A percentile compares a stretch with the other conserved stretches of the same genome.
These are phyloP conservation scores for Centropyge bicolor DNA, from an alignment of 2,797 vertebrate genomes.

Conservation along the genomic window DNA sequence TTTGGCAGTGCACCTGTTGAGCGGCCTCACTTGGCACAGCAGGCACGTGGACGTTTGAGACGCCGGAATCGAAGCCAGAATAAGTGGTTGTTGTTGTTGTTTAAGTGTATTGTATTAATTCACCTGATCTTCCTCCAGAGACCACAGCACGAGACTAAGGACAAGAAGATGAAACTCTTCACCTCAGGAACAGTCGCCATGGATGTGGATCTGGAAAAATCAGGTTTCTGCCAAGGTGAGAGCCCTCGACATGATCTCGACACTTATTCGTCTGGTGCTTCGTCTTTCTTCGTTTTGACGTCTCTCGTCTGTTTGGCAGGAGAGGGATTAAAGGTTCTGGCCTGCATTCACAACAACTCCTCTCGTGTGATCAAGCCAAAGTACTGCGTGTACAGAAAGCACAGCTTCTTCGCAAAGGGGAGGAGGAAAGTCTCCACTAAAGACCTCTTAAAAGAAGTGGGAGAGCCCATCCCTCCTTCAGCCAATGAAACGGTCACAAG, in stretches of 20 bases:
- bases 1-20: background rate
- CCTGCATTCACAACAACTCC: conserved; percentile 91
- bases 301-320: conserved; percentile 76
- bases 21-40: background rate
- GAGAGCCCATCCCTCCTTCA: conserved; percentile 88
- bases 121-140: conserved; percentile 59
- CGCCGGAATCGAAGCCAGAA: background rate
- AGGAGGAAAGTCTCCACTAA: conserved; percentile 88
- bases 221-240: conserved; percentile 78
- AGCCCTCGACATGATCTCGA: background rate
- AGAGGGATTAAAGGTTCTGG: conserved; percentile 91
- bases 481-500: conserved; percentile 86
- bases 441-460: conserved; percentile 89
- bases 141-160: conserved; percentile 77
- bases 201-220: conserved; percentile 80
- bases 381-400: conserved; percentile 90
- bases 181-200: conserved; percentile 80
- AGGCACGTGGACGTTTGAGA: background rate
- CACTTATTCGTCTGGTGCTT: background rate
- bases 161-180: conserved; percentile 79
- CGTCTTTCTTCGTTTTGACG: background rate
- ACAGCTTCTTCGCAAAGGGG: conserved; percentile 90
- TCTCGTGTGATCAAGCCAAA: conserved; percentile 92
- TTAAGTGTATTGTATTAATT: background rate
- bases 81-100: background rate